Percentiles rank a stretch among this genome's conserved stretches.
Conservation (phyloP, 2,113 vertebrate species). For the Macquaria australasica region DNA sequence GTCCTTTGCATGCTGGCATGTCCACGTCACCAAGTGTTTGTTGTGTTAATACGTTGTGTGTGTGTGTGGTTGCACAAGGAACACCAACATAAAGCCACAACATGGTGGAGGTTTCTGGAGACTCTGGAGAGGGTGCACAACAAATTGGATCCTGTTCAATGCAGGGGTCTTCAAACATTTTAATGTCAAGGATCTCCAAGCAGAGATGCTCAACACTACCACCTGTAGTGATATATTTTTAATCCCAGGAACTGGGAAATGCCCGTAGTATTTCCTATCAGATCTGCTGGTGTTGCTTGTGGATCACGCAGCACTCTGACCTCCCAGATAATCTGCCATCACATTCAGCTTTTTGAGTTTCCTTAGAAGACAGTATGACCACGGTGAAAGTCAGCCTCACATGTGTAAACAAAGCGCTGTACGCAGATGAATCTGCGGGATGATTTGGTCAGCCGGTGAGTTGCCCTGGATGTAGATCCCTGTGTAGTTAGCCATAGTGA, state of each 20-base stretch:
- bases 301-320: background rate
- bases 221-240: background rate
- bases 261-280: background rate
- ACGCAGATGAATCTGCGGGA: background rate
- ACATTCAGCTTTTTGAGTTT: background rate
- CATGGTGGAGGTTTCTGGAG: background rate
- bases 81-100: constrained; percentile 30
- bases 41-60: background rate
- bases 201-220: background rate
- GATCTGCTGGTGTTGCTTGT: background rate
- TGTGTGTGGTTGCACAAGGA: background rate
- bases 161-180: background rate
- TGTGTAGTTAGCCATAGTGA: background rate
- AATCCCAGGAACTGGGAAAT: background rate
- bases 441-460: too few species aligned
- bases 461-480: background rate
- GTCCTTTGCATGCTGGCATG: constrained; percentile 55
- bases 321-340: background rate
- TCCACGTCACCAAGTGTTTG: background rate
- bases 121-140: background rate
- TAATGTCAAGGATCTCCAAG: background rate
- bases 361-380: too few species aligned
- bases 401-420: background rate
- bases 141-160: background rate
- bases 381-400: background rate